A percentile compares a stretch with the other conserved stretches of the same genome.
These are phyloP conservation scores for Dendrolimus houi DNA, from an alignment of 2,888 invertebrate species.

Conservation along the genomic window DNA sequence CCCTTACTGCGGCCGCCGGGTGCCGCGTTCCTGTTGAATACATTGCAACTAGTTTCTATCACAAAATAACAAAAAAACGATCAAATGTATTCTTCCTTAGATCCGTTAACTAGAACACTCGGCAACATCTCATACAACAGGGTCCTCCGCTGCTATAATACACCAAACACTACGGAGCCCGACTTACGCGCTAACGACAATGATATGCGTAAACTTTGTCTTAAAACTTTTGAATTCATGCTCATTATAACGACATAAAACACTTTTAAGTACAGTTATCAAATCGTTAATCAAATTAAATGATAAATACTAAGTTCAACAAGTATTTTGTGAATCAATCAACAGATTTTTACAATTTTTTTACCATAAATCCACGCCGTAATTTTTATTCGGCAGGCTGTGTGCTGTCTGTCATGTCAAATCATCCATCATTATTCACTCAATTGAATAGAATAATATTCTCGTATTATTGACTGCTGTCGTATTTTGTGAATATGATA, in stretches of 20 bases:
- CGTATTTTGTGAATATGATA: no score
- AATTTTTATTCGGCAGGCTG: conserved; percentile 60
- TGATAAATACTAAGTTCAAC: conserved; percentile 20
- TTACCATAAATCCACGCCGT: conserved; percentile 70
- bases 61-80: conserved; percentile 27
- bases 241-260: conserved; percentile 56
- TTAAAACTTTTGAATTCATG: conserved; percentile 61
- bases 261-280: conserved; percentile 27
- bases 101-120: conserved; percentile 45
- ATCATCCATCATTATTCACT: conserved; percentile 40
- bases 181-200: conserved; percentile 60
- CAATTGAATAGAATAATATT: no score
- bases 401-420: conserved; percentile 14
- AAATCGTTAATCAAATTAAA: conserved; percentile 22
- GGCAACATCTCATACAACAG: conserved; percentile 54
- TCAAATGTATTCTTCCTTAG: conserved; percentile 56
- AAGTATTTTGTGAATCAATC: conserved; percentile 30
- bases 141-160: conserved; percentile 55
- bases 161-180: conserved; percentile 48
- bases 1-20: conserved; percentile 85
- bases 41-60: conserved; percentile 61
- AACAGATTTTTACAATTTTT: conserved; percentile 43
- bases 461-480: no score
- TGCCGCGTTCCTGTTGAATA: conserved; percentile 86
- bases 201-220: conserved; percentile 72